Evolutionary conservation across 2,888 invertebrate species (phyloP), one percentile per base, ranked within the genome.

Genomic region (Crocallis elinguaria): DNA sequence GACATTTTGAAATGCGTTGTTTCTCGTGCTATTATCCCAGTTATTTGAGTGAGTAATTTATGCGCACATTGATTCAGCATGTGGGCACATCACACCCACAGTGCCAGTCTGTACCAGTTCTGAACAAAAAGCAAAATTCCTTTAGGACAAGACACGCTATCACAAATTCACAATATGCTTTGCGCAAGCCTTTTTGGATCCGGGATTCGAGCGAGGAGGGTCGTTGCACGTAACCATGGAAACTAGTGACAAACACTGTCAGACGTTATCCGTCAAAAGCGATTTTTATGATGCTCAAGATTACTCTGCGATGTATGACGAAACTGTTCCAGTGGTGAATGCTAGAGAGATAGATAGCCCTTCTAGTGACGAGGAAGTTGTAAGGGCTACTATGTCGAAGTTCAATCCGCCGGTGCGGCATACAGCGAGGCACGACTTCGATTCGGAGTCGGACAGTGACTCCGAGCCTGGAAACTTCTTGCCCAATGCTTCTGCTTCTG

Each of bases 311-410:
- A 92, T 93, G 92, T 93, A 92, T 71, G 94, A 94, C 83, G 94
- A 94, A 74, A 92, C 92, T 1, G 92, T 93, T 37, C 88, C 91
- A n/a, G n/a, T n/a, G 35, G 79, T 88, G 46, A 91, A 93, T 64
- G 92, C 93, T 0, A 88, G 87, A 63, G 94, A 94, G 61, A 92
- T 93, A 27, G 92, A 92, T 5, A 94, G 93, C 62, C 77, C 52
- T 8, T 58, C 60, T 2, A 49, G 82, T 12, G 88, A 84, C 54
- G 83, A 79, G 52, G 87, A 79, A 48, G 79, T 78, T 29, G 74
- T 82, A 9, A 71, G 74, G 51, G 76, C 81, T 0, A 82, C 77
- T 11, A 91, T 90, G 90, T 79, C 87, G 0, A 90, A 90, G 74
- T 91, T 91, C 60, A 88, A 84, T 36, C 90, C 90, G 0, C 90